phyloP scores from a whole-genome alignment of 2,888 invertebrate genomes.

The Meandrusa payeni region DNA sequence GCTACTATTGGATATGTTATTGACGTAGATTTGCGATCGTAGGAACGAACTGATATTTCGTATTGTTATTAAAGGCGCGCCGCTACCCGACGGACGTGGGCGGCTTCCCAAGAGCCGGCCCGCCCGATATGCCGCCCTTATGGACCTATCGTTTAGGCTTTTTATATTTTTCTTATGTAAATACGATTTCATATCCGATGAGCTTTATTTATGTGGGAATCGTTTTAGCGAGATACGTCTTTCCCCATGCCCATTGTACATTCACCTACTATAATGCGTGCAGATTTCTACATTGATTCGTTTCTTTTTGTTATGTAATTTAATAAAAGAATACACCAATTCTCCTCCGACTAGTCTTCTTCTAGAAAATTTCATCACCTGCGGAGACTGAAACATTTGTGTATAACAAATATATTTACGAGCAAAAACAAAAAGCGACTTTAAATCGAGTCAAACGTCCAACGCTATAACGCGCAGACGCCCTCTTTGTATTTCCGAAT shows the following conservation, averaged over 20 bases:
- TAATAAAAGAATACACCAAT: too few species aligned
- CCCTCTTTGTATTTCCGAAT: too few species aligned
- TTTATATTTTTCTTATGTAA: conserved; percentile 81
- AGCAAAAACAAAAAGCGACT: too few species aligned
- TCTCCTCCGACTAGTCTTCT: too few species aligned
- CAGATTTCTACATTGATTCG: conserved; percentile 46
- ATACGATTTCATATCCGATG: conserved; percentile 79
- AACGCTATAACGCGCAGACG: too few species aligned
- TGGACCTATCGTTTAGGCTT: conserved; percentile 78
- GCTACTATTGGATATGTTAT: conserved; percentile 81
- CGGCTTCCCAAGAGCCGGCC: conserved; percentile 50
- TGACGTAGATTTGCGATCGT: conserved; percentile 81
- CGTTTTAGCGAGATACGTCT: conserved; percentile 79
- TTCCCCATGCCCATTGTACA: conserved; percentile 63
- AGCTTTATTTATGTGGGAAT: conserved; percentile 82
- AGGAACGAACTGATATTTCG: conserved; percentile 81
- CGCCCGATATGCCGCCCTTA: conserved; percentile 67
- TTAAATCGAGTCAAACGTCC: too few species aligned
- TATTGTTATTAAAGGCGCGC: conserved; percentile 78
- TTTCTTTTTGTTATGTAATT: background rate
- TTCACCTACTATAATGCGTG: conserved; percentile 68
- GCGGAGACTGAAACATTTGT: too few species aligned
- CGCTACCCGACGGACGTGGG: conserved; percentile 67
- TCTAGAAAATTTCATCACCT: too few species aligned
- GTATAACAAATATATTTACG: too few species aligned